These are phyloP conservation scores for Pachyrhynchus sulphureomaculatus DNA, from an alignment of 1,140 invertebrate genomes.

Conservation along the genomic window DNA sequence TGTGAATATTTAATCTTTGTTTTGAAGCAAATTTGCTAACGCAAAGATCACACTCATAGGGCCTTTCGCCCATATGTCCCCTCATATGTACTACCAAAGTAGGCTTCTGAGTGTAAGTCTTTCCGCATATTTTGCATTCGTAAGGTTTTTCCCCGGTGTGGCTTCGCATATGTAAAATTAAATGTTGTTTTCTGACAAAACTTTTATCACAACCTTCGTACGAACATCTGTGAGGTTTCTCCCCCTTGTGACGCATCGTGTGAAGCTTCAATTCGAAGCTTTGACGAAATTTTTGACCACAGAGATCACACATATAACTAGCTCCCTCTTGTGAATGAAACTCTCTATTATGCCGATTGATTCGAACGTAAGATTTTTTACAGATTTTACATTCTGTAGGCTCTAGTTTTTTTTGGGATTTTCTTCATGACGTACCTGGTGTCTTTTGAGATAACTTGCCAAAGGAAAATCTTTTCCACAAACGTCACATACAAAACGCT, in stretches of 20 bases:
- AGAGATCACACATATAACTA: conserved; percentile 61
- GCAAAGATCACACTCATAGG: conserved; percentile 53
- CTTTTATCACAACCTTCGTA: conserved; percentile 53
- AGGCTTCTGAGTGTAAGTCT: conserved; percentile 67
- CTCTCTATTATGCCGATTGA: conserved; percentile 15
- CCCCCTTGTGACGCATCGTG: conserved; percentile 71
- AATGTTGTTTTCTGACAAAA: conserved; percentile 40
- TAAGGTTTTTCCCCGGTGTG: conserved; percentile 73
- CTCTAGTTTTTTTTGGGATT: conserved; percentile 59
- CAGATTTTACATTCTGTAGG: conserved; percentile 57
- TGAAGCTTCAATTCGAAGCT: conserved; percentile 50
- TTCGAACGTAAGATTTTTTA: conserved; percentile 46
- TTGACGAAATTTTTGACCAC: conserved; percentile 69
- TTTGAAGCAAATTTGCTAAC: conserved; percentile 51
- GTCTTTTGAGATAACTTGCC: conserved; percentile 19
- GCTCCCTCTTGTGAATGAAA: conserved; percentile 16
- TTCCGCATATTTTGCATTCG: conserved; percentile 59
- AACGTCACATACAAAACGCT: conserved; percentile 11
- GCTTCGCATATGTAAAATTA: conserved; percentile 57
- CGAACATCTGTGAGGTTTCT: conserved; percentile 63
- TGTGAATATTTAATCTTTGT: conserved; percentile 37
- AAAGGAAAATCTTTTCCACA: conserved; percentile 19
- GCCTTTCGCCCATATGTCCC: conserved; percentile 54
- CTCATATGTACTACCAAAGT: conserved; percentile 69
- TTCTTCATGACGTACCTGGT: conserved; percentile 7